phyloP scores from a whole-genome alignment of 2,797 vertebrate species.

The Perodicticus potto region DNA sequence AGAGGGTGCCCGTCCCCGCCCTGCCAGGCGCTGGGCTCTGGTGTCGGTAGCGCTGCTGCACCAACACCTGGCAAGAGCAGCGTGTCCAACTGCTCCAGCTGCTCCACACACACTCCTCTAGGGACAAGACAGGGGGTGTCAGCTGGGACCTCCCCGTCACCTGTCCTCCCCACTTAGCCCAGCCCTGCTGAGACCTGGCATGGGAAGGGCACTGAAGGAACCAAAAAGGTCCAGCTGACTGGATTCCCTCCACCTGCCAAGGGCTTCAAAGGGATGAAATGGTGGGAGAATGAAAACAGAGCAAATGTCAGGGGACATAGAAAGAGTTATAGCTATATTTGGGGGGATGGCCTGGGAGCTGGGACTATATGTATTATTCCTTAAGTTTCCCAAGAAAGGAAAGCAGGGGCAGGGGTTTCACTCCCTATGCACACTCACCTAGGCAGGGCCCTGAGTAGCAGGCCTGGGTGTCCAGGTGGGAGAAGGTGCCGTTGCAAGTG shows the following conservation, averaged over 20 bases:
- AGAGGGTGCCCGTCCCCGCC: conserved; percentile 75
- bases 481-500: conserved; percentile 83
- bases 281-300: background rate
- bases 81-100: conserved; percentile 92
- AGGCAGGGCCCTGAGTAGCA: conserved; percentile 72
- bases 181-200: background rate
- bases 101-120: conserved; percentile 91
- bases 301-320: background rate
- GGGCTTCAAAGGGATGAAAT: background rate
- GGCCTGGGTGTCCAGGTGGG: conserved; percentile 53
- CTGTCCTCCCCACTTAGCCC: background rate
- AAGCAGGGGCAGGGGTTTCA: background rate
- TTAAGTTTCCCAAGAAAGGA: background rate
- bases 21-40: conserved; percentile 76
- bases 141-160: no score
- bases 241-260: background rate
- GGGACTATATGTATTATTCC: background rate
- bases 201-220: background rate
- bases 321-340: background rate
- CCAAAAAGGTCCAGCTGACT: background rate
- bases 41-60: conserved; percentile 91
- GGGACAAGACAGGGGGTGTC: background rate
- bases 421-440: background rate
- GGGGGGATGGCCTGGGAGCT: background rate
- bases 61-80: conserved; percentile 91